These are phyloP conservation scores for Crambe crambe DNA, from an alignment of 37 sponge, comb jelly and placozoan species.

Conservation along the genomic window DNA sequence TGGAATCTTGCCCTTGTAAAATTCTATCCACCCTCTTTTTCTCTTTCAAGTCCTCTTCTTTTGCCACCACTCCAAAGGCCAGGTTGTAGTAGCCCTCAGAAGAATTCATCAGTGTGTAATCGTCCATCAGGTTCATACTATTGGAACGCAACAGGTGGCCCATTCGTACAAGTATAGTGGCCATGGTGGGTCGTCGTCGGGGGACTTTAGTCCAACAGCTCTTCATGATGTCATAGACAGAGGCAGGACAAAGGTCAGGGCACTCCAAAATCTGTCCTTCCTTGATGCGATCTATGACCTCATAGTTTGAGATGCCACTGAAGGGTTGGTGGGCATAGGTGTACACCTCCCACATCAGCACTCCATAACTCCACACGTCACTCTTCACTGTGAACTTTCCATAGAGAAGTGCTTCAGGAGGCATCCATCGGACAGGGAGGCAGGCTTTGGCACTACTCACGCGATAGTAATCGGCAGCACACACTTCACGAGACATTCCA, in stretches of 20 bases:
- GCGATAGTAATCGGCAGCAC: constrained; percentile 43
- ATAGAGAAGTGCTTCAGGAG: constrained; percentile 64
- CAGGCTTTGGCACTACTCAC: constrained; percentile 35
- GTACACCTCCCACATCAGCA: constrained; percentile 66
- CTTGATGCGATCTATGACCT: constrained; percentile 52
- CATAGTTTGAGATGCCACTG: constrained; percentile 48
- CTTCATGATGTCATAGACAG: constrained; percentile 56
- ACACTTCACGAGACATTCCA: constrained; percentile 52
- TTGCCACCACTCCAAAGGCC: constrained; percentile 4
- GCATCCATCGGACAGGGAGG: constrained; percentile 70
- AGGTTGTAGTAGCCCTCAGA: constrained; percentile 12
- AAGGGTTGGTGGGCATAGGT: constrained; percentile 52
- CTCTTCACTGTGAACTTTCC: constrained; percentile 63
- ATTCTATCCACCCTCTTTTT: background rate
- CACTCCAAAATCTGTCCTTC: constrained; percentile 18
- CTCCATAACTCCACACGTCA: constrained; percentile 72
- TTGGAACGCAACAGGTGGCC: background rate
- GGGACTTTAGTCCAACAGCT: constrained; percentile 50
- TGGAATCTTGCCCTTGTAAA: no score
- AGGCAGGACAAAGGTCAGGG: constrained; percentile 45
- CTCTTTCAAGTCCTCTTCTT: constrained; percentile 15
- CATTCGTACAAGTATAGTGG: background rate
- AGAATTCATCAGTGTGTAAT: background rate
- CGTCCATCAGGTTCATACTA: background rate
- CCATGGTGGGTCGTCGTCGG: constrained; percentile 11